Evolutionary conservation across 2,797 vertebrate genomes (phyloP).

Genomic region (Decapterus maruadsi): DNA sequence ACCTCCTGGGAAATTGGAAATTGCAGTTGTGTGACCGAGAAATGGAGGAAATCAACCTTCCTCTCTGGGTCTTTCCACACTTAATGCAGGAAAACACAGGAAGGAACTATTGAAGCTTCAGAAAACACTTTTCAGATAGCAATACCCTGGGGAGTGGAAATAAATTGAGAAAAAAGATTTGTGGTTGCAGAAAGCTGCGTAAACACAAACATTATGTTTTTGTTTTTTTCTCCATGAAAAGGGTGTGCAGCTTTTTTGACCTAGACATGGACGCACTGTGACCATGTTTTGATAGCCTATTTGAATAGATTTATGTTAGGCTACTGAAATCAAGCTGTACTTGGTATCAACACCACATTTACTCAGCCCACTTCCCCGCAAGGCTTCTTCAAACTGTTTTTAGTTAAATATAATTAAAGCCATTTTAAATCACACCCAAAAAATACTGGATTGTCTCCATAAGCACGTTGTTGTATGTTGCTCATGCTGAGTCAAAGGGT

Average conservation of each 20-base stretch:
- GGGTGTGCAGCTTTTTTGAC: background rate
- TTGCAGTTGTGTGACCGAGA: conserved; percentile 49
- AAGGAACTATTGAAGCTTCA: conserved; percentile 46
- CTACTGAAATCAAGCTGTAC: background rate
- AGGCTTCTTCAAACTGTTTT: background rate
- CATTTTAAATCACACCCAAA: background rate
- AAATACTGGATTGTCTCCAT: too few species aligned
- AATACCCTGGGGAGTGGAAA: background rate
- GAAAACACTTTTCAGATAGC: conserved; percentile 66
- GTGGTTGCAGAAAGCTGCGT: background rate
- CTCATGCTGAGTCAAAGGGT: too few species aligned
- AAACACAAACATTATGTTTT: background rate
- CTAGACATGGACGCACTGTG: background rate
- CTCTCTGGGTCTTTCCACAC: conserved; percentile 84
- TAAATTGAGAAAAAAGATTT: conserved; percentile 9
- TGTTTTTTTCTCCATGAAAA: too few species aligned
- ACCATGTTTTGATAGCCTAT: conserved; percentile 6
- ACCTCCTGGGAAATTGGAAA: conserved; percentile 35
- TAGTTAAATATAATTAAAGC: background rate
- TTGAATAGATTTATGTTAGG: background rate
- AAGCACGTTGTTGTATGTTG: too few species aligned
- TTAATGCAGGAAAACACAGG: conserved; percentile 80
- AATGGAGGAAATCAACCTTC: conserved; percentile 81
- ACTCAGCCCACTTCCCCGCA: background rate
- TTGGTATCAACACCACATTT: too few species aligned